These are phyloP conservation scores for Luperina nickerlii DNA, from an alignment of 2,888 invertebrate genomes.

Conservation along the genomic window DNA sequence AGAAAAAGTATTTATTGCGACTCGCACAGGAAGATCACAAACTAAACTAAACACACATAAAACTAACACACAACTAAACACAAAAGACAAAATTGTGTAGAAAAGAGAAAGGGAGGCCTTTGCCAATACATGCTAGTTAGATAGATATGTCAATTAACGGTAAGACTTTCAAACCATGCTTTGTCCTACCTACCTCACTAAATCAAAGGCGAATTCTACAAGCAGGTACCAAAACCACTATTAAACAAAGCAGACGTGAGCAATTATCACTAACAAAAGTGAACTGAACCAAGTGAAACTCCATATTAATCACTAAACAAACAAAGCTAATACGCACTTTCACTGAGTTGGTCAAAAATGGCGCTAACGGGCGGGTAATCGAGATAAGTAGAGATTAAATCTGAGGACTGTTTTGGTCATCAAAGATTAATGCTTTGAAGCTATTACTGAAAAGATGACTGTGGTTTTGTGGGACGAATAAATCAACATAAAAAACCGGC, in stretches of 20 bases:
- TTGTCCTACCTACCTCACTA: background rate
- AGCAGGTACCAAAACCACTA: constrained; percentile 6
- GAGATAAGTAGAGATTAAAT: background rate
- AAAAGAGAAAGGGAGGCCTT: too few relatives aligned
- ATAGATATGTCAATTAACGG: too few relatives aligned
- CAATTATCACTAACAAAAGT: constrained; percentile 46
- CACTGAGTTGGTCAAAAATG: constrained; percentile 27
- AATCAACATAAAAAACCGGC: too few relatives aligned
- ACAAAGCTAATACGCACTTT: constrained; percentile 50
- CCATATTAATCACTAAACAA: constrained; percentile 37
- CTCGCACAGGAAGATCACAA: too few relatives aligned
- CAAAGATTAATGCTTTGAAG: too few relatives aligned
- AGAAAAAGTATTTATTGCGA: too few relatives aligned
- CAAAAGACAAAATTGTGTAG: too few relatives aligned
- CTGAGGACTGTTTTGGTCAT: background rate
- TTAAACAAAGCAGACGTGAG: constrained; percentile 14
- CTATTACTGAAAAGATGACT: too few relatives aligned
- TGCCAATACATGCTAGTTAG: too few relatives aligned
- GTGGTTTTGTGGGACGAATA: too few relatives aligned
- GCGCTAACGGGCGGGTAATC: background rate
- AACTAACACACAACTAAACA: too few relatives aligned
- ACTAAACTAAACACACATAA: too few relatives aligned
- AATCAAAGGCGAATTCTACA: background rate
- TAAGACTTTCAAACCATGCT: background rate
- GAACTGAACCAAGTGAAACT: constrained; percentile 46